These are phyloP conservation scores for Porites rus DNA, from an alignment of 92 coral and sea anemone species.

Conservation along the genomic window DNA sequence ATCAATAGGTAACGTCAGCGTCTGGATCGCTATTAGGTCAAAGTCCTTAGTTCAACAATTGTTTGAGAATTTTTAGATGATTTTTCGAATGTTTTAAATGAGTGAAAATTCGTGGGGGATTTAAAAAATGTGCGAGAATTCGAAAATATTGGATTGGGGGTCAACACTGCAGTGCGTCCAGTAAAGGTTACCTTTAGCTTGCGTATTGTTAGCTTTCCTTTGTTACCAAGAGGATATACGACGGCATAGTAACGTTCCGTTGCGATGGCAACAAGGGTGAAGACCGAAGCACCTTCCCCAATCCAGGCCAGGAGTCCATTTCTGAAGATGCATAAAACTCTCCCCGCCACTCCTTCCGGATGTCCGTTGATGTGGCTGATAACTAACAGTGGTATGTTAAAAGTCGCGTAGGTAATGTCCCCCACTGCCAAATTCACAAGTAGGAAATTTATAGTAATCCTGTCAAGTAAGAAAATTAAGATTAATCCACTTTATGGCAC, in stretches of 20 bases:
- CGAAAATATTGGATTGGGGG: too few relatives aligned
- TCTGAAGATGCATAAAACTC: background rate
- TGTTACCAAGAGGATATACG: background rate
- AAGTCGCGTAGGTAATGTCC: background rate
- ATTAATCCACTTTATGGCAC: background rate
- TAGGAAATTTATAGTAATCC: background rate
- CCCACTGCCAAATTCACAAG: background rate
- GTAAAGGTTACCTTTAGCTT: background rate
- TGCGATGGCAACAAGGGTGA: background rate
- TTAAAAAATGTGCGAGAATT: background rate
- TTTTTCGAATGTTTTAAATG: too few relatives aligned
- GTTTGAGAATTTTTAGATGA: too few relatives aligned
- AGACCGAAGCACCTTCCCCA: background rate
- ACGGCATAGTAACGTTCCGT: slow-evolving; percentile 10
- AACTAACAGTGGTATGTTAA: background rate
- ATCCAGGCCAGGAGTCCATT: background rate
- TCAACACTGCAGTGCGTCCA: background rate
- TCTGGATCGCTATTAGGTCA: too few relatives aligned
- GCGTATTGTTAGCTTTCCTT: background rate
- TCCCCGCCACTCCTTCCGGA: background rate
- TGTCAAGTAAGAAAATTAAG: background rate
- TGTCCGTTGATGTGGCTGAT: background rate
- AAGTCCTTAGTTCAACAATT: too few relatives aligned
- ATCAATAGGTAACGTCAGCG: too few relatives aligned
- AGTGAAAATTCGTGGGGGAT: background rate